Conservation (phyloP, 2,113 vertebrate genomes). For the Neotoma lepida region DNA sequence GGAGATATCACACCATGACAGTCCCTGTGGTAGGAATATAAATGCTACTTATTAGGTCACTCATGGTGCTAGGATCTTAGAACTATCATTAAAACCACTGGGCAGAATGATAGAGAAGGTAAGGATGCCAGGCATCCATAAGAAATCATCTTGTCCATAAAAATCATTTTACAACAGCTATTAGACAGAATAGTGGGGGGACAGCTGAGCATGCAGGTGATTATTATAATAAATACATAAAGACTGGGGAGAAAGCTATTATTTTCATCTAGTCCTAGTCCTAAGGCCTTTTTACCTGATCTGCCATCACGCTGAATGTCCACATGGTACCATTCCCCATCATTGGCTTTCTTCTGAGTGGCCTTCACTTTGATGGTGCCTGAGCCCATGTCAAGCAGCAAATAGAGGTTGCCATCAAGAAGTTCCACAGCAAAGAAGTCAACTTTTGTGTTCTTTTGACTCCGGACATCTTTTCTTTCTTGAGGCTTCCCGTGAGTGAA, state of each 20-base stretch:
- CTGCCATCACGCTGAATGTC: conserved; percentile 97
- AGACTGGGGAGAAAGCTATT: not conserved
- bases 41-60: conserved; percentile 39
- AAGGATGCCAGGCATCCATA: too few relatives aligned
- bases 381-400: conserved; percentile 98
- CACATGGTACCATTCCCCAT: conserved; percentile 97
- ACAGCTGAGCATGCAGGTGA: not conserved
- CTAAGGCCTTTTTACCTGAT: conserved; percentile 88
- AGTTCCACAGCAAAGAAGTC: conserved; percentile 98
- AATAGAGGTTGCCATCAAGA: conserved; percentile 94
- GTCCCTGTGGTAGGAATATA: not conserved
- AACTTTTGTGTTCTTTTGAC: conserved; percentile 97
- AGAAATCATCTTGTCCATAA: not conserved
- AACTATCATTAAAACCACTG: not conserved
- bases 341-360: conserved; percentile 96
- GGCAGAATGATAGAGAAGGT: not conserved
- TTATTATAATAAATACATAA: not conserved
- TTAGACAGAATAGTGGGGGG: not conserved
- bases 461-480: conserved; percentile 91
- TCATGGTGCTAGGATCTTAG: not conserved
- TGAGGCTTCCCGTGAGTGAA: conserved; percentile 97
- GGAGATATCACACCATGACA: not conserved
- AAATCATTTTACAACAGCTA: not conserved
- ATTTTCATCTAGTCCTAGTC: not conserved
- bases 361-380: conserved; percentile 98